Conservation (phyloP, 2,797 vertebrate species). For the Sciaenops ocellatus region DNA sequence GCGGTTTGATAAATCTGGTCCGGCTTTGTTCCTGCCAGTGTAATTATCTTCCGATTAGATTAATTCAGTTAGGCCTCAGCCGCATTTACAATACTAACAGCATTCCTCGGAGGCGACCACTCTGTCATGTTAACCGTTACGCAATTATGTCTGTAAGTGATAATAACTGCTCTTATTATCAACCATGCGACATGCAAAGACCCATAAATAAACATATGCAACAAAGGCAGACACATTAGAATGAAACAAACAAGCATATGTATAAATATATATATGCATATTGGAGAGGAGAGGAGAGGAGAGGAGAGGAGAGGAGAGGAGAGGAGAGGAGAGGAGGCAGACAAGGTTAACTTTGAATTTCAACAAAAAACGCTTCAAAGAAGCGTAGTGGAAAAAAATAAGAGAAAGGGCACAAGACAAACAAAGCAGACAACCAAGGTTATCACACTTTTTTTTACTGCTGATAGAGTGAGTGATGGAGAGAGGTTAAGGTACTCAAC, state of each 20-base stretch:
- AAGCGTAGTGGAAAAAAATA: slow-evolving; percentile 17
- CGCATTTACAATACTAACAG: slow-evolving; percentile 80
- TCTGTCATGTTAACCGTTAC: slow-evolving; percentile 85
- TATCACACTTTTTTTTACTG: slow-evolving; percentile 31
- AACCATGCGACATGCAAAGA: slow-evolving; percentile 53
- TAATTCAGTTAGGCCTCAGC: slow-evolving; percentile 83
- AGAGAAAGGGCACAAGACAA: slow-evolving; percentile 38
- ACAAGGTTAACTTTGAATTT: not conserved
- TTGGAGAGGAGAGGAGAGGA: not conserved
- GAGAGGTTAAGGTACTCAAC: slow-evolving; percentile 56
- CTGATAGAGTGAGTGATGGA: slow-evolving; percentile 60
- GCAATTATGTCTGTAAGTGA: slow-evolving; percentile 80
- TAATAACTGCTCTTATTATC: slow-evolving; percentile 77
- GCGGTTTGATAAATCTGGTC: slow-evolving; percentile 81
- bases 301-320: not conserved
- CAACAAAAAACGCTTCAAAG: slow-evolving; percentile 48
- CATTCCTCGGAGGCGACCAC: slow-evolving; percentile 80
- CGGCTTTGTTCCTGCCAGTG: slow-evolving; percentile 77
- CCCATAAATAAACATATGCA: slow-evolving; percentile 64
- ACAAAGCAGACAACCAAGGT: slow-evolving; percentile 57
- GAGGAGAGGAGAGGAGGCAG: not conserved
- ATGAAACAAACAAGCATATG: slow-evolving; percentile 30
- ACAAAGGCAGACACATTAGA: slow-evolving; percentile 34
- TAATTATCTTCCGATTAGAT: slow-evolving; percentile 88
- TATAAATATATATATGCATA: slow-evolving; percentile 7